Evolutionary conservation across 2,797 vertebrate species (phyloP).

Genomic region (Lateolabrax maculatus): DNA sequence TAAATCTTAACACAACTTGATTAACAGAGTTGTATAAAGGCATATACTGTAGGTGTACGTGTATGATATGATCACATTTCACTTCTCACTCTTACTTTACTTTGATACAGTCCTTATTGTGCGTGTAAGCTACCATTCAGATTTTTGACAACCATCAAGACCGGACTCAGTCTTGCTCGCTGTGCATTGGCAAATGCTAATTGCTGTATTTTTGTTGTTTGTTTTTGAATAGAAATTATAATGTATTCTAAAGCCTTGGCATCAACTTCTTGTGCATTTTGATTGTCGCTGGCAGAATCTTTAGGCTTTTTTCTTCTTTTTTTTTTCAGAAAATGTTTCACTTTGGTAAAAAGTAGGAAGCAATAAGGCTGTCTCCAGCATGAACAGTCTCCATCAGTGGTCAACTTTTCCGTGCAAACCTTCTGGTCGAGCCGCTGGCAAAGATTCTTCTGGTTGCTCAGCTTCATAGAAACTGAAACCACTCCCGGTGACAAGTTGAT

Average conservation of each 20-base stretch:
- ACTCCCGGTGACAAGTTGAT: conserved; percentile 37
- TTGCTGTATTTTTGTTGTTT: conserved; percentile 8
- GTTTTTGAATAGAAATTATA: conserved; percentile 6
- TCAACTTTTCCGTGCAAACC: conserved; percentile 60
- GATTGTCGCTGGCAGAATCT: not conserved
- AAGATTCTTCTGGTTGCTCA: conserved; percentile 48
- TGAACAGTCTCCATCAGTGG: conserved; percentile 47
- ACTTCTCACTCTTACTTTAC: not conserved
- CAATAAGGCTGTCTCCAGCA: conserved; percentile 39
- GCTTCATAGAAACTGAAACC: conserved; percentile 42
- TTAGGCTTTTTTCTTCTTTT: not conserved
- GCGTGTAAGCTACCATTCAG: not conserved
- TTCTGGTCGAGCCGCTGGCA: conserved; percentile 26
- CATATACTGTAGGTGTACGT: not conserved
- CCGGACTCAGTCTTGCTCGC: conserved; percentile 6
- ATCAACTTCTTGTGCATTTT: conserved; percentile 9
- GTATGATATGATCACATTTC: not conserved
- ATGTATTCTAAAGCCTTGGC: conserved; percentile 9
- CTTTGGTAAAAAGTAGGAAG: conserved; percentile 42
- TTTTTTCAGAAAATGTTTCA: conserved; percentile 22
- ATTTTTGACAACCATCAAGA: not conserved
- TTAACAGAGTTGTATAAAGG: not conserved
- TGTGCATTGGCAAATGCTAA: not conserved
- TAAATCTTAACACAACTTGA: conserved; percentile 1
- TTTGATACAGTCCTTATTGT: not conserved